Evolutionary conservation across 2,888 invertebrate genomes (phyloP).

Genomic region (Ennomos quercinarius): DNA sequence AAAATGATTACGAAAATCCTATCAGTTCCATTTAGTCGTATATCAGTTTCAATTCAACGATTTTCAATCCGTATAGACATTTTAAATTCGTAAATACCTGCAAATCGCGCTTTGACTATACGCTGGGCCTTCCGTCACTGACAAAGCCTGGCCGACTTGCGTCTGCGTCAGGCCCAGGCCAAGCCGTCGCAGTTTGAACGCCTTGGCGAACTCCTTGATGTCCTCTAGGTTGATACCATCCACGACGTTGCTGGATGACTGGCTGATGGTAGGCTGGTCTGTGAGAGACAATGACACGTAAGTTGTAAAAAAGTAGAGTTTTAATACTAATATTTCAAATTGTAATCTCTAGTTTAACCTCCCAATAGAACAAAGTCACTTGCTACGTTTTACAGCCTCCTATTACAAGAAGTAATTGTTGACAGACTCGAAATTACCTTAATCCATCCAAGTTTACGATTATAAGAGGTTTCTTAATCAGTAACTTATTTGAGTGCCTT

Average conservation of each 20-base stretch:
- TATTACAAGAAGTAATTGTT: too few relatives aligned
- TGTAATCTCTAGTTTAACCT: too few relatives aligned
- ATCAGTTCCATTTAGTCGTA: too few relatives aligned
- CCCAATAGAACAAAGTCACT: too few relatives aligned
- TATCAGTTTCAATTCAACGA: not conserved
- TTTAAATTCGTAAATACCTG: slow-evolving; percentile 87
- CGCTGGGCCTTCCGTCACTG: slow-evolving; percentile 98
- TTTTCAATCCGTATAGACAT: slow-evolving; percentile 2
- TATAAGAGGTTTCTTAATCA: too few relatives aligned
- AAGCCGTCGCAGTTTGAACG: slow-evolving; percentile 96
- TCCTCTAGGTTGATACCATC: slow-evolving; percentile 99
- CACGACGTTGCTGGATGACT: slow-evolving; percentile 96
- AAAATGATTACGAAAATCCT: too few relatives aligned
- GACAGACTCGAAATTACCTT: too few relatives aligned
- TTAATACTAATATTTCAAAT: too few relatives aligned
- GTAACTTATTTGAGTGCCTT: not conserved
- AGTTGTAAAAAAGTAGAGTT: not conserved
- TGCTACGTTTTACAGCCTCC: too few relatives aligned
- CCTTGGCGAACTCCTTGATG: slow-evolving; percentile 99
- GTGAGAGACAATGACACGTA: slow-evolving; percentile 44
- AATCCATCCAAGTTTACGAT: too few relatives aligned
- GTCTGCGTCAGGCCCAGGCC: slow-evolving; percentile 98
- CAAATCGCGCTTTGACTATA: slow-evolving; percentile 99
- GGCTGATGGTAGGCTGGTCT: slow-evolving; percentile 97
- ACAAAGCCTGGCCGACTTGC: slow-evolving; percentile 98